Percentiles rank a stretch among this genome's conserved stretches.
These are phyloP conservation scores for Tamandua tetradactyla DNA, from an alignment of 2,797 vertebrate species.

Conservation along the genomic window DNA sequence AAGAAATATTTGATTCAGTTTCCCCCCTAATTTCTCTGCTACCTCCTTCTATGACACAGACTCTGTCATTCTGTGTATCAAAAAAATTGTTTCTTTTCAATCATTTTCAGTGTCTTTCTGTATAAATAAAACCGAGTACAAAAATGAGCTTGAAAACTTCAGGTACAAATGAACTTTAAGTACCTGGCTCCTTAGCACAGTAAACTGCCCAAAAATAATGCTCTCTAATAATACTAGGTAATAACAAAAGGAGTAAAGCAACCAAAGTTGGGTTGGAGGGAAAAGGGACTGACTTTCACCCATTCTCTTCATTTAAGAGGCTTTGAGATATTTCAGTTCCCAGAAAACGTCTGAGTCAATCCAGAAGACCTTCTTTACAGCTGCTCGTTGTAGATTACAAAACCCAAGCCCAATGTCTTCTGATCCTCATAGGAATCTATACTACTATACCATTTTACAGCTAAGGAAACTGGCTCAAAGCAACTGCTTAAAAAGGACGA, in stretches of 20 bases:
- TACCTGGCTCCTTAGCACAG: not conserved
- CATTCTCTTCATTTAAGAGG: not conserved
- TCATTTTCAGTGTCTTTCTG: not conserved
- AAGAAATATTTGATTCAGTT: not conserved
- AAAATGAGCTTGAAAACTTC: slow-evolving; percentile 1
- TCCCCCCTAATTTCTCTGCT: not conserved
- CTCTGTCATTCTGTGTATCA: not conserved
- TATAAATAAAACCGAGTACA: slow-evolving; percentile 18
- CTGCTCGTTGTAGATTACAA: not conserved
- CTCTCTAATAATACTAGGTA: not conserved
- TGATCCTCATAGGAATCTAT: not conserved
- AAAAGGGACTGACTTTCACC: not conserved
- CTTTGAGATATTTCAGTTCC: not conserved
- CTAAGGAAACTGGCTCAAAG: not conserved
- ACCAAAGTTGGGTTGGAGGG: not conserved
- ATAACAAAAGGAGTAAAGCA: not conserved
- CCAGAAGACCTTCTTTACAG: not conserved
- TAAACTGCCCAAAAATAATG: not conserved
- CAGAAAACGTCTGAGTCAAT: not conserved
- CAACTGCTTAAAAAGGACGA: not conserved
- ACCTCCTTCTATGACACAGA: not conserved
- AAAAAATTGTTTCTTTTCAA: slow-evolving; percentile 30
- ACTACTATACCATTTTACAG: not conserved
- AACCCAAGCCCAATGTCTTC: not conserved
- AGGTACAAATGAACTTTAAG: not conserved